Base-by-base conservation (phyloP, 2,888 invertebrate species). In the Mimachlamys varia region DNA sequence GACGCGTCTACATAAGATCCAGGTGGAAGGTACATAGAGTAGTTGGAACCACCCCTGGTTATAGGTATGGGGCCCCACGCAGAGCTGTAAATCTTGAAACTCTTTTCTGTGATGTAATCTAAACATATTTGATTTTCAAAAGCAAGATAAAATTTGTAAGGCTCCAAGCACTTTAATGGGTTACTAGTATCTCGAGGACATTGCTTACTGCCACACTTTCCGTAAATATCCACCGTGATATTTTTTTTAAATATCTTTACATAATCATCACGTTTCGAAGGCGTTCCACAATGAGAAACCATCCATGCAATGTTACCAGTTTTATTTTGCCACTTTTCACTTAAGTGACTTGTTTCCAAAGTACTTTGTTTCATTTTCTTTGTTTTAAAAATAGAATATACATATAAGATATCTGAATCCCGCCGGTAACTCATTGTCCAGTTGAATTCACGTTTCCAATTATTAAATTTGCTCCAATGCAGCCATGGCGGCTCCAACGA, bases 1-100 rank as follows among this genome's bases (percentile, higher is more conserved):
- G 76, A 76, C 76, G 76, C 19, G 76, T 76, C 76, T 76, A 76
- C 33, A 33, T 76, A 76, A 15, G 76, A 76, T 76, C 76, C 76
- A 7, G 76, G 76, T 1, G 76, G 76, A 33, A 76, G 76, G 33
- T 27, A 76, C 76, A 76, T 76, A 1, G 76, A 76, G 27, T 76
- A 76, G 22, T 76, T 76, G 27, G 76, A 27, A 76, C 76, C 76
- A 33, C 76, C 76, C 4, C 76, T 33, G 12, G 33, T 76, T 10
- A 76, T 15, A 13, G 76, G 76, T 76, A 76, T 76, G 3, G 33
- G 27, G 13, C 13, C 15, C 33, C 7, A 27, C 76, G 7, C 27
- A 33, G 76, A 12, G 12, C 15, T 5, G 76, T 33, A 76, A 27
- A 76, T 7, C 1, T 33, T 76, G 27, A 76, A 76, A 33, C 76